Conservation (phyloP, 1,140 invertebrate species). For the Drosophila sechellia region DNA sequence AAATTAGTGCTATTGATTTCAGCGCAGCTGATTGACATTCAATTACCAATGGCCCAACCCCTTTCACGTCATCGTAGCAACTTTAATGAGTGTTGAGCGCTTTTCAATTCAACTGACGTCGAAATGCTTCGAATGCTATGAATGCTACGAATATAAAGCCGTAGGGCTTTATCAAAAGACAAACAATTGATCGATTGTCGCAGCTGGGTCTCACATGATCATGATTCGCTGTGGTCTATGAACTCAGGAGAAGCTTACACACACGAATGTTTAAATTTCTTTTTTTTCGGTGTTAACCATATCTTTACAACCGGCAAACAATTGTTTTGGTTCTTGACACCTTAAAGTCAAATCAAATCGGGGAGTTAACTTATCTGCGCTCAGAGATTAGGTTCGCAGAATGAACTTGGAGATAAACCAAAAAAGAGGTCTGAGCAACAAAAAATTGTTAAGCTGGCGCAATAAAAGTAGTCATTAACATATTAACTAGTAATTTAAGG, state of each 20-base stretch:
- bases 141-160: constrained; percentile 19
- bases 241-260: constrained; percentile 24
- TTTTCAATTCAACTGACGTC: constrained; percentile 46
- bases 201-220: constrained; percentile 43
- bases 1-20: constrained; percentile 41
- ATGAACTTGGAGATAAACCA: constrained; percentile 39
- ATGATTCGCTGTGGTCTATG: constrained; percentile 50
- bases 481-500: too few relatives aligned
- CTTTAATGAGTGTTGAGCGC: constrained; percentile 44
- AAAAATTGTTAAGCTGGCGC: neutral
- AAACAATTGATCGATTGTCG: constrained; percentile 50
- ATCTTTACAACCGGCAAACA: constrained; percentile 14
- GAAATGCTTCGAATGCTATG: constrained; percentile 17
- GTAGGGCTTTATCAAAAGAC: constrained; percentile 46
- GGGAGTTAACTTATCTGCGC: constrained; percentile 42
- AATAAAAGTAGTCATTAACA: neutral
- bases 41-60: constrained; percentile 43
- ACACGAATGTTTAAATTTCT: constrained; percentile 9
- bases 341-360: constrained; percentile 21
- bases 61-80: constrained; percentile 1
- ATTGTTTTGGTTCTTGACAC: constrained; percentile 42
- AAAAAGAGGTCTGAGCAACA: constrained; percentile 2
- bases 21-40: constrained; percentile 50
- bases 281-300: constrained; percentile 12
- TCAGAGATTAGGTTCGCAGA: constrained; percentile 45